Base-by-base conservation (phyloP, 2,113 vertebrate species). In the Donacobius atricapilla region DNA sequence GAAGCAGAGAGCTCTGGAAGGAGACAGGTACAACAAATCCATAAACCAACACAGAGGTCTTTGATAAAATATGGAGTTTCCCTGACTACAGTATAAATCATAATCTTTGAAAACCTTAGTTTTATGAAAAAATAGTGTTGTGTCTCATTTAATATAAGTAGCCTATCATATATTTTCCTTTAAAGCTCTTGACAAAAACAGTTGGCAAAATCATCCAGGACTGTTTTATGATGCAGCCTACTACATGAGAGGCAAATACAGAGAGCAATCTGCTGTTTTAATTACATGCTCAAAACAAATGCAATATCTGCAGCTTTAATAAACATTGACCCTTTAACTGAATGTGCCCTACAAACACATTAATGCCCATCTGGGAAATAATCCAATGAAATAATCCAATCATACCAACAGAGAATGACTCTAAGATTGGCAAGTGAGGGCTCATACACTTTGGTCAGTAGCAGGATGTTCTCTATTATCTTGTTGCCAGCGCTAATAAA, bases 371-470 rank as follows among this genome's bases (percentile, higher is more conserved):
- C 96, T 98, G 96, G 97, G 95, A 98, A 91, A 95, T 89, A 96
- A 97, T 97, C 96, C 96, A 97, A 97, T 95, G 94, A 96, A 97
- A 97, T 98, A 97, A 96, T 96, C 94, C 93, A 96, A 96, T 97
- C 63, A 97, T 82, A 90, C 65, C 82, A 90, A 90, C 65, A 90
- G 63, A 64, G 78, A 93, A 73, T 0, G 27, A 95, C 57, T 95
- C 53, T 54, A 48, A 87, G 77, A 94, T 60, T 94, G 85, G 79
- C 61, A 92, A 85, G 66, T 70, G 66, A 86, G 57, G 65, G n/a
- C 70, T 96, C 63, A 31, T 73, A 66, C 24, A 56, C 76, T 86
- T 66, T n/a, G 72, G 71, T 70, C 17, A 87, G 56, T 51, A 78
- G 65, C 27, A 86, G 50, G 31, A 79, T 89, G 51, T 54, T 91